A percentile compares a stretch with the other conserved stretches of the same genome.
phyloP scores from a whole-genome alignment of 2,888 invertebrate species.

The Apodemia mormo region DNA sequence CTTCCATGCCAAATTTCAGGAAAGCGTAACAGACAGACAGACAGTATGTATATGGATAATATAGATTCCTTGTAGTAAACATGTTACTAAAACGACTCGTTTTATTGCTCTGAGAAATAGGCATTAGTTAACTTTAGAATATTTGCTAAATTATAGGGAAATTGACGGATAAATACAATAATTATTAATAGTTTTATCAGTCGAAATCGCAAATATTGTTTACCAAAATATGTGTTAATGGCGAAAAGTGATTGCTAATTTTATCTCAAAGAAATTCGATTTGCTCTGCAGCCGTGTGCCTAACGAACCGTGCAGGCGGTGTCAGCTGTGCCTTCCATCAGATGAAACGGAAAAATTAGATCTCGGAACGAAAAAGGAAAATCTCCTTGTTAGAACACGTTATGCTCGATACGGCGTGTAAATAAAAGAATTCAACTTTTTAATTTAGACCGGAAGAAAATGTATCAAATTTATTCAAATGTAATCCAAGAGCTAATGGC shows the following conservation, averaged over 20 bases:
- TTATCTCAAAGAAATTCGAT: constrained; percentile 64
- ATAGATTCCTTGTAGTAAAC: no score
- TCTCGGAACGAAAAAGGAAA: constrained; percentile 43
- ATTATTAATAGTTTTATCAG: background rate
- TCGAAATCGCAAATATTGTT: background rate
- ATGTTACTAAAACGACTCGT: no score
- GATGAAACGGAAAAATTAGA: constrained; percentile 59
- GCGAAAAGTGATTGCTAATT: constrained; percentile 69
- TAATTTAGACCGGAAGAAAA: background rate
- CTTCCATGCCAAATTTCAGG: no score
- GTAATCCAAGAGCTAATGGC: no score
- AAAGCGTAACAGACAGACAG: no score
- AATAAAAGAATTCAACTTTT: constrained; percentile 6
- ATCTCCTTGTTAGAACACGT: constrained; percentile 34
- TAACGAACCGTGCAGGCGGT: constrained; percentile 61
- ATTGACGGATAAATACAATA: no score
- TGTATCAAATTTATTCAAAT: no score
- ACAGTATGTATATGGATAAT: no score
- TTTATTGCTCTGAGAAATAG: no score
- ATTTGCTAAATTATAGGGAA: no score
- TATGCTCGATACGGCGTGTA: constrained; percentile 12
- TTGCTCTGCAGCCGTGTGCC: constrained; percentile 45
- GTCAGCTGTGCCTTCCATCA: constrained; percentile 57
- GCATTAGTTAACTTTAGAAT: no score
- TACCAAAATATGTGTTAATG: constrained; percentile 50